phyloP scores from a whole-genome alignment of 2,113 vertebrate genomes.

The Sterrhoptilus dennistouni region DNA sequence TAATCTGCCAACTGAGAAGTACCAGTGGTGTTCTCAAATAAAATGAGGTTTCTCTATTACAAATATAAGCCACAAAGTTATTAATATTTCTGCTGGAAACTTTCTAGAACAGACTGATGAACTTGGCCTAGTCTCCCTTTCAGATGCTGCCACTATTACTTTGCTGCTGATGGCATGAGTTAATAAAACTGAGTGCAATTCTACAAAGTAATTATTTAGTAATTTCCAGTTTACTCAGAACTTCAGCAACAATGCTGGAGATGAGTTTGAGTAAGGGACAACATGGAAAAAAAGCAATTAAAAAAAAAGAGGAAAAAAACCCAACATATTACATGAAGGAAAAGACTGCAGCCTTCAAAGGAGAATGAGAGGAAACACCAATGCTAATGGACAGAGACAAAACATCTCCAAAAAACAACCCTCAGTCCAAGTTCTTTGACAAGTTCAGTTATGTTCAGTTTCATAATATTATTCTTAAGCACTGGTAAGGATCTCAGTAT shows the following conservation, averaged over 20 bases:
- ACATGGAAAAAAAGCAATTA: not conserved
- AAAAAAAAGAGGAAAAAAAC: accelerated
- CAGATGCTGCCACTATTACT: not conserved
- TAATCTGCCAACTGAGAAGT: not conserved
- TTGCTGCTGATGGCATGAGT: not conserved
- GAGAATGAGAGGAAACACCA: not conserved
- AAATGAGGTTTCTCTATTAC: not conserved
- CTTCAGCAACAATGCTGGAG: not conserved
- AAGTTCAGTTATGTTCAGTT: not conserved
- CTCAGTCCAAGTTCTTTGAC: not conserved
- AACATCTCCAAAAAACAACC: not conserved
- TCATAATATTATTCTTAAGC: not conserved
- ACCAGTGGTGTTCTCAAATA: not conserved
- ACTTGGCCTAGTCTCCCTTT: not conserved
- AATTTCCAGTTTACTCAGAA: not conserved
- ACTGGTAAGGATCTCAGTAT: not conserved
- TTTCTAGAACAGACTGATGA: not conserved
- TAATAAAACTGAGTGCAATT: not conserved
- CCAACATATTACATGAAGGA: not conserved
- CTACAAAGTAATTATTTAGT: not conserved
- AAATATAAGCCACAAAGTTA: not conserved
- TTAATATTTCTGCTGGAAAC: not conserved
- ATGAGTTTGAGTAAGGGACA: not conserved
- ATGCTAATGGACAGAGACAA: not conserved
- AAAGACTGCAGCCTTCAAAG: not conserved